Evolutionary conservation across 2,113 vertebrate genomes (phyloP), one percentile per base, ranked within the genome.

Genomic region (Collichthys lucidus): DNA sequence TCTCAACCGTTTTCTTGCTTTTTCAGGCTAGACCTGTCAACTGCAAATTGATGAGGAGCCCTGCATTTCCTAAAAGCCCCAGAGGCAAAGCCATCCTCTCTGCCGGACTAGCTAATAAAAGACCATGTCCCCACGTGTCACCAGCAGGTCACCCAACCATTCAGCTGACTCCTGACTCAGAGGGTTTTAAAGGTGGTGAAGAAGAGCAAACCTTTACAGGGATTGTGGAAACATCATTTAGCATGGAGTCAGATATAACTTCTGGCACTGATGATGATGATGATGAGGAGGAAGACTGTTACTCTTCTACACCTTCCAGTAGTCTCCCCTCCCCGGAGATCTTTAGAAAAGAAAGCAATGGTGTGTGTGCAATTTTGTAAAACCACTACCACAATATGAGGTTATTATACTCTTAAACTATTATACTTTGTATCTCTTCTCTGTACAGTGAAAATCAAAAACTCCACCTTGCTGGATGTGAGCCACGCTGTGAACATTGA

Each of bases 391-490:
- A 62, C 1, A 42, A 26, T 42, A 47, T 5, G 11, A 17, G 2
- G 12, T 57, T 66, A 15, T n/a, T 50, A 0, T 17, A 8, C n/a
- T n/a, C n/a, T n/a, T n/a, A n/a, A n/a, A n/a, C n/a, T n/a, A n/a
- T 31, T 24, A 0, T 42, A 11, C 20, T 16, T 1, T 22, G n/a
- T n/a, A 19, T 65, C 22, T 20, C 1, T 29, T 80, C 7, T 60
- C 10, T 79, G 55, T 1, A 5, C 29, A 93, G 90, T 61, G 3
- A 77, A 86, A 50, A 50, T 88, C 10, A 97, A 93, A 90, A 99
- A 98, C 88, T 99, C 97, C 8, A 98, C 97, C 74, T 94, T 98
- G 69, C 91, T 98, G 73, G 95, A 97, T 72, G 92, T 74, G 75
- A 97, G 96, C 88, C 93, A 93, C 3, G 97, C 97, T 11, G 68